Conservation (phyloP, 1,140 invertebrate genomes). For the Batillaria attramentaria region DNA sequence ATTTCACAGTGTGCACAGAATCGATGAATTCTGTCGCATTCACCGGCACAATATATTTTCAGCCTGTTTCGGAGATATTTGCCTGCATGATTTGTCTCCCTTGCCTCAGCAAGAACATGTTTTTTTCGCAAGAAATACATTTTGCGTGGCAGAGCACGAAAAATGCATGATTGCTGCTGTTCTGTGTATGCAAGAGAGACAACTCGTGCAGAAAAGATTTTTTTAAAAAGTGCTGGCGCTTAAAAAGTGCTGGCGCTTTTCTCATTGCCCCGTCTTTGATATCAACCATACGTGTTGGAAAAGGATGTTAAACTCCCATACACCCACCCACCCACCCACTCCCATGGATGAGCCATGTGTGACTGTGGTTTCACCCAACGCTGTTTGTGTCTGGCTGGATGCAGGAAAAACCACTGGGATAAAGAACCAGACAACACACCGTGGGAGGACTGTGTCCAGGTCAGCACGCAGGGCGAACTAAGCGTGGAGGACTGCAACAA, state of each 20-base stretch:
- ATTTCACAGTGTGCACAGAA: too few relatives aligned
- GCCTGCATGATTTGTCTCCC: too few relatives aligned
- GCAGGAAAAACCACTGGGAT: constrained; percentile 42
- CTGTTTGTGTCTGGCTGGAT: background rate
- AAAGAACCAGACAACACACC: constrained; percentile 7
- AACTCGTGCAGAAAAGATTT: background rate
- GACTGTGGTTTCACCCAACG: background rate
- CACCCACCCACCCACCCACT: background rate
- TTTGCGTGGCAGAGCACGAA: too few relatives aligned
- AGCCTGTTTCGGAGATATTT: too few relatives aligned
- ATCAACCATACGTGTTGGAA: background rate
- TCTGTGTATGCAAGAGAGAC: background rate
- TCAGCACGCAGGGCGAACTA: background rate
- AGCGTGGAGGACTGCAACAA: constrained; percentile 1
- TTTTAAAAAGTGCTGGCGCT: background rate
- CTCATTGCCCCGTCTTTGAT: background rate
- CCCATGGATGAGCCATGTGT: background rate
- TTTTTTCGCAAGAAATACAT: too few relatives aligned
- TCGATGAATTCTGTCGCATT: too few relatives aligned
- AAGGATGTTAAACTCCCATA: background rate
- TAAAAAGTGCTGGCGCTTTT: background rate
- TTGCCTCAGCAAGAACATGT: too few relatives aligned
- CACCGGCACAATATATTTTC: too few relatives aligned
- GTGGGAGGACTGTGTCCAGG: background rate
- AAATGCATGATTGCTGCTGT: background rate